phyloP scores from a whole-genome alignment of 2,113 vertebrate genomes.

The Arizona elegans region DNA sequence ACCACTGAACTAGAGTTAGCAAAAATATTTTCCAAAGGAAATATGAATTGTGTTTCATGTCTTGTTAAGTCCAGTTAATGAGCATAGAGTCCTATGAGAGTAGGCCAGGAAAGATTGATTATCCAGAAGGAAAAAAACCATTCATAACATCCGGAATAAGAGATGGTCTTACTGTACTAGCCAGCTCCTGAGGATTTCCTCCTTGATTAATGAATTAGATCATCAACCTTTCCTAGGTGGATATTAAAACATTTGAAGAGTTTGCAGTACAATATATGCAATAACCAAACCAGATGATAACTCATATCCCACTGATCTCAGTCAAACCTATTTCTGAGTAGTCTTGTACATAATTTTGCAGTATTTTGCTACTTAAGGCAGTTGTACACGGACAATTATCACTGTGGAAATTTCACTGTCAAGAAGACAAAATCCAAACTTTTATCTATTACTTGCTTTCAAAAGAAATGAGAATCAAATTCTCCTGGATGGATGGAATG shows the following conservation, averaged over 20 bases:
- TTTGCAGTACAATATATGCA: background rate
- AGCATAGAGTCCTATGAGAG: background rate
- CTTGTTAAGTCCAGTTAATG: background rate
- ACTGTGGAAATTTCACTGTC: background rate
- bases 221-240: background rate
- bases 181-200: background rate
- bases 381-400: background rate
- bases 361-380: background rate
- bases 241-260: background rate
- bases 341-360: background rate
- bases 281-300: background rate
- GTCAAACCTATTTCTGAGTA: background rate
- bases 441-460: background rate
- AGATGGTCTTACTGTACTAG: background rate
- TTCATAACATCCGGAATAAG: background rate
- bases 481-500: background rate
- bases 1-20: background rate
- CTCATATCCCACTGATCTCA: background rate
- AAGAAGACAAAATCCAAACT: background rate
- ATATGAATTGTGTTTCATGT: background rate
- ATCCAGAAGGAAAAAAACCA: background rate
- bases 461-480: background rate
- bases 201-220: background rate
- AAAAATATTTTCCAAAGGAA: constrained; percentile 2
- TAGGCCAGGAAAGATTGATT: background rate